Evolutionary conservation across 2,888 invertebrate genomes (phyloP).

Genomic region (Brassicogethes aeneus): DNA sequence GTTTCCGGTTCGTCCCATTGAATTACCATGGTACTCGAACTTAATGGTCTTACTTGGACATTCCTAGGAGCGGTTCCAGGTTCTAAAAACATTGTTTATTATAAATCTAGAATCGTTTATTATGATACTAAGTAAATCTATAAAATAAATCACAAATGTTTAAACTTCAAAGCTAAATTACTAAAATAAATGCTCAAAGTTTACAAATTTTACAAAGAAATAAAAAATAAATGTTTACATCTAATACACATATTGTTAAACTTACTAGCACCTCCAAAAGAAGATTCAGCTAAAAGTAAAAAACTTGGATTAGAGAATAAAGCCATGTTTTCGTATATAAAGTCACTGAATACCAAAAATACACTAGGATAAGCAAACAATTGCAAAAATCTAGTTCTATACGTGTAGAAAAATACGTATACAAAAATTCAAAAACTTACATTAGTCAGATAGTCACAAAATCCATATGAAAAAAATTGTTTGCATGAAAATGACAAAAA

Average conservation of each 20-base stretch:
- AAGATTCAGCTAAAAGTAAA: conserved; percentile 37
- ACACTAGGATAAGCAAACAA: too few species aligned
- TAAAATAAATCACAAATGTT: too few species aligned
- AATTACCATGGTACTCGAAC: conserved; percentile 93
- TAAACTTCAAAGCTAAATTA: too few species aligned
- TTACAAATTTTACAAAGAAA: too few species aligned
- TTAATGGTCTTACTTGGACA: conserved; percentile 87
- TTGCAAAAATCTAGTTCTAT: conserved; percentile 24
- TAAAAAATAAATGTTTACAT: too few species aligned
- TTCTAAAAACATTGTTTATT: conserved; percentile 48
- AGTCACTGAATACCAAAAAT: too few species aligned
- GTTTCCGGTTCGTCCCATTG: conserved; percentile 98
- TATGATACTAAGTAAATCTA: too few species aligned
- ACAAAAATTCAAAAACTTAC: conserved; percentile 34
- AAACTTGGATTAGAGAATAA: conserved; percentile 7
- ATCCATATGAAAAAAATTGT: conserved; percentile 28
- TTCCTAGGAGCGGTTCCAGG: conserved; percentile 93
- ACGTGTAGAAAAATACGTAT: conserved; percentile 25
- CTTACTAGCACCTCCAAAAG: conserved; percentile 54
- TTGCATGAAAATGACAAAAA: conserved; percentile 31
- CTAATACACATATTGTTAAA: too few species aligned
- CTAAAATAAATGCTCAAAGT: too few species aligned
- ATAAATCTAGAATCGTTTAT: too few species aligned
- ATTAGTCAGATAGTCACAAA: conserved; percentile 31
- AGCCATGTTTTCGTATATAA: too few species aligned